phyloP scores from a whole-genome alignment of 2,797 vertebrate genomes.

The Taeniopygia guttata region DNA sequence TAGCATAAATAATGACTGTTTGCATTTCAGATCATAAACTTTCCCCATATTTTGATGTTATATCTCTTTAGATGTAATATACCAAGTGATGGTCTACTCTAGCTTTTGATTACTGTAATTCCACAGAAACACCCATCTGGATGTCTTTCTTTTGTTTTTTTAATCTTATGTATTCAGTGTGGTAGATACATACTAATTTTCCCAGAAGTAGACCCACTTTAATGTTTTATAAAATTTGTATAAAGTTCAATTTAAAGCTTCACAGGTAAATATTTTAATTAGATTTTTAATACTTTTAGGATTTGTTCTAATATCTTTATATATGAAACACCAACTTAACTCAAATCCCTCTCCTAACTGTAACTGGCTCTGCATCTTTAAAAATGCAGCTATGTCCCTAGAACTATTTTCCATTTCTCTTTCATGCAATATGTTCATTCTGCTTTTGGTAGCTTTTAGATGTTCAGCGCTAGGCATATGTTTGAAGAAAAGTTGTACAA shows the following conservation, averaged over 20 bases:
- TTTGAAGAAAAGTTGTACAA: conserved; percentile 50
- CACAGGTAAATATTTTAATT: not conserved
- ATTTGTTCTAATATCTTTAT: not conserved
- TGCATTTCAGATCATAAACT: not conserved
- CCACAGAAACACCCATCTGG: not conserved
- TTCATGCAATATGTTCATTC: conserved; percentile 50
- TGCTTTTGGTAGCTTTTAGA: conserved; percentile 22
- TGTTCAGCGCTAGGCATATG: not conserved
- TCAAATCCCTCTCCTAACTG: not conserved
- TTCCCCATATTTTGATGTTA: not conserved
- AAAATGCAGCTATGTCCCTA: not conserved
- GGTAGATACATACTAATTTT: not conserved
- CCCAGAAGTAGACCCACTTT: not conserved
- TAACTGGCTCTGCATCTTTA: not conserved
- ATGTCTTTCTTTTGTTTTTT: not conserved
- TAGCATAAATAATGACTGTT: not conserved
- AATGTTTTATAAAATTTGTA: not conserved
- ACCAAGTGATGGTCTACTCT: not conserved
- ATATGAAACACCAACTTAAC: not conserved
- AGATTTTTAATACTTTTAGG: not conserved
- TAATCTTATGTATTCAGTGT: not conserved
- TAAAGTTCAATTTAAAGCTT: not conserved
- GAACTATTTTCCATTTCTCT: not conserved
- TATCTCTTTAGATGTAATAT: not conserved
- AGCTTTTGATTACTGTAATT: not conserved